Base-by-base conservation (phyloP, 2,888 invertebrate species). In the Phortica magna region DNA sequence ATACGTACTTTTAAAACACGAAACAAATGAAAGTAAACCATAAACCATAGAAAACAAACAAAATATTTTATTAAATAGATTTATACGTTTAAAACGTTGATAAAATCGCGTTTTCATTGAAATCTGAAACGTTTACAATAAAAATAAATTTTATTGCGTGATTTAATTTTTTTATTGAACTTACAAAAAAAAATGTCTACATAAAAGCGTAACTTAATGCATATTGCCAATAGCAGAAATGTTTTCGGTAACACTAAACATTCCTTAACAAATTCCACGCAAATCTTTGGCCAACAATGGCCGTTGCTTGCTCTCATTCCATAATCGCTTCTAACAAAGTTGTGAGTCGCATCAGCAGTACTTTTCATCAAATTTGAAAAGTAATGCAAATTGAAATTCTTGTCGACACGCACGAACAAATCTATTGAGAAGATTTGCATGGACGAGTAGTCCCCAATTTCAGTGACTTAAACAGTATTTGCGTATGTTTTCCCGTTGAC, bases 371-470 rank as follows among this genome's bases (percentile, higher is more conserved):
- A 57, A 57, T 14, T n/a, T n/a, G n/a, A n/a, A n/a, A n/a, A n/a
- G 3, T 12, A 55, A 55, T 5, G n/a, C 31, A 7, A 85, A 85
- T 88, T 85, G 87, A 87, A 85, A 85, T 88, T 88, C 88, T 86
- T 86, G 88, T 83, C 85, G 87, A 85, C 87, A 88, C 87, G 88
- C 85, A 88, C 85, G 88, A 85, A 83, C 88, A 85, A 85, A 79
- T 82, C 87, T 81, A 80, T 83, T 83, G 87, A 85, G 88, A 86
- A 82, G 84, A 82, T 86, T 31, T 31, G 31, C 31, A 31, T 31
- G 31, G 31, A 31, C 31, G 1, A 31, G 31, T 31, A 4, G 31
- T 31, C 5, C 31, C 31, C 31, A 31, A 31, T 31, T 4, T 31
- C 3, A 31, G 5, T 31, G 31, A 31, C 31, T 31, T 31, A 31